Evolutionary conservation across 2,113 vertebrate species (phyloP).

Genomic region (Ciconia maguari): DNA sequence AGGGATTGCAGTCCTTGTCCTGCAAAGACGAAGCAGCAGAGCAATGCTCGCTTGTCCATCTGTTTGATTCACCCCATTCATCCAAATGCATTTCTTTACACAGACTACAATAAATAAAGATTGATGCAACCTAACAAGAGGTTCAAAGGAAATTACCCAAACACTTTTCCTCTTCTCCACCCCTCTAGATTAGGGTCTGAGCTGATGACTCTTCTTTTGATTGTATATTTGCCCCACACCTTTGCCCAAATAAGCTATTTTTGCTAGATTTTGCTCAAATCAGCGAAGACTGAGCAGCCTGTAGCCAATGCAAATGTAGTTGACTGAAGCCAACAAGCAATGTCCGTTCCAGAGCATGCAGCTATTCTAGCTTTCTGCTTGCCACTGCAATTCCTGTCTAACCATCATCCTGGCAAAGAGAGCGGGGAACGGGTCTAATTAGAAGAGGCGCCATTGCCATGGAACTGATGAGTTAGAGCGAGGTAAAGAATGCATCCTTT

Average conservation of each 20-base stretch:
- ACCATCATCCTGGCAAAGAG: not conserved
- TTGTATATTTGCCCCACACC: not conserved
- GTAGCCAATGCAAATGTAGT: not conserved
- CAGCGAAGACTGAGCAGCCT: not conserved
- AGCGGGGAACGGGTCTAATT: not conserved
- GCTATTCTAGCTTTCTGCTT: not conserved
- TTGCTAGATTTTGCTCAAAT: not conserved
- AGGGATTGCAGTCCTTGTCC: not conserved
- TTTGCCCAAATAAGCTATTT: not conserved
- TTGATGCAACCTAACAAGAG: not conserved
- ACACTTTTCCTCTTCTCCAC: not conserved
- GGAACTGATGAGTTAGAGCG: constrained; percentile 5
- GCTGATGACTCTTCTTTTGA: not conserved
- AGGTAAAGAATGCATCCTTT: constrained; percentile 57
- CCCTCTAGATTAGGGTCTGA: not conserved
- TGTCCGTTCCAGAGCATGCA: not conserved
- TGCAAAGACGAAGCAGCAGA: not conserved
- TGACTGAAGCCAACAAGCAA: not conserved
- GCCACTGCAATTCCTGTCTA: not conserved
- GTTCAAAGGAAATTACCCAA: not conserved
- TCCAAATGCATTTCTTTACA: not conserved
- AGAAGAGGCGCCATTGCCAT: not conserved
- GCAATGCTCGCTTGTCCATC: not conserved
- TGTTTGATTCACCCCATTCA: not conserved
- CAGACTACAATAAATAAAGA: not conserved